A percentile compares a stretch with the other conserved stretches of the same genome.
Conservation (phyloP, 2,888 invertebrate species). For the Mantis religiosa region DNA sequence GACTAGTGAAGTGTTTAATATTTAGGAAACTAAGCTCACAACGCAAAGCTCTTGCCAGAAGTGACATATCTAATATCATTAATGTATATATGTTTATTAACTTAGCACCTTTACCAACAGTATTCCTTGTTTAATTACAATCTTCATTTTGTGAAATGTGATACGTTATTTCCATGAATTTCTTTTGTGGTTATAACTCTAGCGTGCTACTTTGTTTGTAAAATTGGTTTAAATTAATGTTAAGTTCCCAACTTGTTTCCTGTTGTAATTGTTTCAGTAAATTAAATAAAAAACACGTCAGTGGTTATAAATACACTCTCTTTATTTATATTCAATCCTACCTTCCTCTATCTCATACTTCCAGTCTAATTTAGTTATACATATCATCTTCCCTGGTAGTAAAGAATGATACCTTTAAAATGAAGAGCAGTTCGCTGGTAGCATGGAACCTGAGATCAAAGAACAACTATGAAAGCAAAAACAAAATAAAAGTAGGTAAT, state of each 20-base stretch:
- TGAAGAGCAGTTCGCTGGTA: too few species aligned
- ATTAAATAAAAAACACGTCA: neutral
- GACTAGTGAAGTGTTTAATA: neutral
- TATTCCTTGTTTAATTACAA: neutral
- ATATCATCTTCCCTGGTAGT: too few species aligned
- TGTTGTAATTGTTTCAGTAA: constrained; percentile 11
- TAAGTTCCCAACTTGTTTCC: neutral
- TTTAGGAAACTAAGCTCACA: neutral
- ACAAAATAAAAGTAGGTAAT: too few species aligned
- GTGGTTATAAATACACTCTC: neutral
- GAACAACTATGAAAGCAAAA: too few species aligned
- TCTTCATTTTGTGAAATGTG: neutral
- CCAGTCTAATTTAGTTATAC: too few species aligned
- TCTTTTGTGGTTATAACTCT: neutral
- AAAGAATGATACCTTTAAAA: too few species aligned
- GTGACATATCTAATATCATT: constrained; percentile 27
- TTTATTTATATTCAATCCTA: neutral
- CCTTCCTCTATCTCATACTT: too few species aligned
- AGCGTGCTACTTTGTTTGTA: neutral
- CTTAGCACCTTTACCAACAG: neutral
- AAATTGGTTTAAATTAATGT: neutral
- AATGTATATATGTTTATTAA: neutral
- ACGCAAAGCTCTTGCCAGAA: constrained; percentile 25
- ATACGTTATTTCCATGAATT: neutral
- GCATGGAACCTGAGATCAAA: too few species aligned